Base-by-base conservation (phyloP, 2,888 invertebrate species). In the Dendrolimus pini region DNA sequence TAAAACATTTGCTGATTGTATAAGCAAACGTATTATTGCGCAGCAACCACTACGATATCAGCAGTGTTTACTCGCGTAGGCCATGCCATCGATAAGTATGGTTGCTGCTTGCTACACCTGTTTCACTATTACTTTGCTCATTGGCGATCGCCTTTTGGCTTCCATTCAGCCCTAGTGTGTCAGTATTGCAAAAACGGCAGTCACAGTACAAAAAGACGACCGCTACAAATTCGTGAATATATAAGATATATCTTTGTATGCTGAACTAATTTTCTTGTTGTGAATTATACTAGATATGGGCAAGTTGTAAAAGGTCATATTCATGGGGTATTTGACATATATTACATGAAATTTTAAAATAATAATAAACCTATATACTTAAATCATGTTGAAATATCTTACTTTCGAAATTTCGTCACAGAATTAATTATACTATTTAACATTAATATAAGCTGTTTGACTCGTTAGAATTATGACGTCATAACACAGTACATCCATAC, bases 61-160 rank as follows among this genome's bases (percentile, higher is more conserved):
- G 30, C 30, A 30, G 41, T n/a, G 56, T 53, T 56, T 56, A 41
- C 56, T 9, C 42, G 53, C 42, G 56, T 56, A 52, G 55, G 10
- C 47, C 55, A 12, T 30, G 47, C 41, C 41, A 18, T 41, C 10
- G 53, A 53, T 56, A 18, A 53, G n/a, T 18, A 53, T 41, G 41
- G 10, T 56, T 56, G 41, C 53, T 41, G 13, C 14, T 14, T 53
- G 8, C 58, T 70, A 65, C 77, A 81, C 74, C 74, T 81, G 77
- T 71, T 75, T 71, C 71, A 71, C 60, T 69, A 65, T 67, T 58
- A 64, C 59, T 65, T 57, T 59, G 65, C 64, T 56, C 60, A 61
- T 59, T 68, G 60, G 52, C 62, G 63, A 63, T 62, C 54, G 57
- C 59, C 54, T 66, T 57, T 70, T 69, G 64, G 65, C 65, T 65